Conservation (phyloP, 1,140 invertebrate species). For the Psix sp. region DNA sequence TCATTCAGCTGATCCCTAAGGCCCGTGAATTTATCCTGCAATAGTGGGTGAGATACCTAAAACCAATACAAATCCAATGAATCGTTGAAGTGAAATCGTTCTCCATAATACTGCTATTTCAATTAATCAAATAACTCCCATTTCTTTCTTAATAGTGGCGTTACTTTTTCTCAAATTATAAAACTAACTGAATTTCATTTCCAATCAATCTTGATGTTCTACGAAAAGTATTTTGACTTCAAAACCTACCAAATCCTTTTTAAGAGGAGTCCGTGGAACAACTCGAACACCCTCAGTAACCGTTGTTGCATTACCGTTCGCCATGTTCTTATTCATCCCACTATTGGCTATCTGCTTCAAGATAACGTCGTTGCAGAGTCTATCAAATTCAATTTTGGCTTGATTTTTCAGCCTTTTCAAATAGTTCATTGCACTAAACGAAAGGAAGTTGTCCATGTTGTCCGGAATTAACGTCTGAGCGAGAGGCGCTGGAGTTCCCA, state of each 20-base stretch:
- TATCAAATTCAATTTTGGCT: slow-evolving; percentile 96
- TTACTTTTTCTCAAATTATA: too few relatives aligned
- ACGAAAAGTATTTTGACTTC: too few relatives aligned
- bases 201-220: too few relatives aligned
- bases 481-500: slow-evolving; percentile 89
- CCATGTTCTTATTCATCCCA: slow-evolving; percentile 76
- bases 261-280: slow-evolving; percentile 80
- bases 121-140: neutral
- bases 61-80: slow-evolving; percentile 16
- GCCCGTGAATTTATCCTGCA: slow-evolving; percentile 89
- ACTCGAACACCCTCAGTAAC: slow-evolving; percentile 86
- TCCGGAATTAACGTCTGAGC: slow-evolving; percentile 92
- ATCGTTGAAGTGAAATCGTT: neutral
- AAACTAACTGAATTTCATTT: too few relatives aligned
- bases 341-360: slow-evolving; percentile 77
- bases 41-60: slow-evolving; percentile 83
- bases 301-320: slow-evolving; percentile 69
- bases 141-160: neutral
- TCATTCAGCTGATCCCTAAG: slow-evolving; percentile 90
- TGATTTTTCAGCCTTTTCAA: slow-evolving; percentile 96
- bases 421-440: slow-evolving; percentile 95
- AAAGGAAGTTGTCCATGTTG: slow-evolving; percentile 93
- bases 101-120: too few relatives aligned
- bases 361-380: slow-evolving; percentile 87
- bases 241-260: slow-evolving; percentile 83